Evolutionary conservation across 2,113 vertebrate genomes (phyloP).

Genomic region (Saccopteryx leptura): DNA sequence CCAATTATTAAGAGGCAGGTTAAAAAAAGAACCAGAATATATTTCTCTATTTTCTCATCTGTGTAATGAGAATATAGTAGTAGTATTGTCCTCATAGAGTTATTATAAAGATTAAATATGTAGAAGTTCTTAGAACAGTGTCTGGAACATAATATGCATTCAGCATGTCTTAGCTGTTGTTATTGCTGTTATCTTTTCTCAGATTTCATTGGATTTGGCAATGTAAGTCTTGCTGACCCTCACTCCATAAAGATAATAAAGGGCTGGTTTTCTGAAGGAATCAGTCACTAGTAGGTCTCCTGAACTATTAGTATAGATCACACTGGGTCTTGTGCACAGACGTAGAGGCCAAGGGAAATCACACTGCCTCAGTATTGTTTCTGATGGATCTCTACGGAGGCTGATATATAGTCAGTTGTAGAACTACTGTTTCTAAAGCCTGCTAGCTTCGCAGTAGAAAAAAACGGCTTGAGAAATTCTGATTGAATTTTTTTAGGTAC

Average conservation of each 20-base stretch:
- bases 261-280: neutral
- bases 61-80: neutral
- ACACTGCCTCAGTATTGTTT: neutral
- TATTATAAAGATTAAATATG: neutral
- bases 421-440: neutral
- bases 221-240: neutral
- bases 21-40: neutral
- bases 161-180: neutral
- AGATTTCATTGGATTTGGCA: conserved; percentile 40
- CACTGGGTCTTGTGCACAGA: neutral
- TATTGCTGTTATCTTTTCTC: neutral
- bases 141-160: neutral
- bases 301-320: neutral
- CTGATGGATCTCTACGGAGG: neutral
- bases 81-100: neutral
- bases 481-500: neutral
- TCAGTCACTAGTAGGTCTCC: neutral
- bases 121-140: neutral
- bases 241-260: neutral
- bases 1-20: conserved; percentile 9
- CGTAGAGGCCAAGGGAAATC: neutral
- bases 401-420: neutral
- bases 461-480: conserved; percentile 28
- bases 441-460: conserved; percentile 1
- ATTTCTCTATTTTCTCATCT: neutral